Base-by-base conservation (phyloP, 2,888 invertebrate species). In the Diarsia brunnea region DNA sequence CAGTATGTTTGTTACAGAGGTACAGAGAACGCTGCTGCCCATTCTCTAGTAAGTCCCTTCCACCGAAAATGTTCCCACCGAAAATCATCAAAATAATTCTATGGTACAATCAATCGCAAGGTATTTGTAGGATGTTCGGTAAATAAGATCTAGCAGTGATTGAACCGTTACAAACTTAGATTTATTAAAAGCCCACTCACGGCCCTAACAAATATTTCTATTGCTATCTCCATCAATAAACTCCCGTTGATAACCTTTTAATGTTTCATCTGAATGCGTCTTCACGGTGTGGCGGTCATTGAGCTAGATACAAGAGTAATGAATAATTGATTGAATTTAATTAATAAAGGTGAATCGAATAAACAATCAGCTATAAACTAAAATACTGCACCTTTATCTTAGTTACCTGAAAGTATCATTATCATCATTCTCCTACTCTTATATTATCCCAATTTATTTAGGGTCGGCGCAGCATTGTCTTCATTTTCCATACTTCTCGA, bases 231-330 rank as follows among this genome's bases (percentile, higher is more conserved):
- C 63, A 21, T 66, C 47, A 69, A 77, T 73, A 71, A 76, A 27
- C 66, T 64, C 53, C 55, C 45, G 64, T 70, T 58, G 49, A 77
- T 70, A 75, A 78, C 58, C 55, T 45, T 69, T 68, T 49, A 53
- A 77, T 82, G 70, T 85, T 55, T 65, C 60, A 82, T 87, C 49
- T 87, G 61, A 84, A 84, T 85, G 85, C 87, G 66, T 63, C 58
- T 61, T 58, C 85, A 87, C 77, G 82, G 14, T 58, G 19, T 60
- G 5, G 55, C 53, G 24, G 58, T 66, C 64, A 66, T 47, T 66
- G 58, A 73, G 61, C 65, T 69, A 63, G 55, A 72, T 74, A 49
- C 19, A 55, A 69, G 64, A 73, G 61, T 55, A 71, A 49, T 38
- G 24, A 38, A 69, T 31, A 24, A 31, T 3, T 31, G 2, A 31